These are phyloP conservation scores for Eristalis pertinax DNA, from an alignment of 2,888 invertebrate genomes.

Conservation along the genomic window DNA sequence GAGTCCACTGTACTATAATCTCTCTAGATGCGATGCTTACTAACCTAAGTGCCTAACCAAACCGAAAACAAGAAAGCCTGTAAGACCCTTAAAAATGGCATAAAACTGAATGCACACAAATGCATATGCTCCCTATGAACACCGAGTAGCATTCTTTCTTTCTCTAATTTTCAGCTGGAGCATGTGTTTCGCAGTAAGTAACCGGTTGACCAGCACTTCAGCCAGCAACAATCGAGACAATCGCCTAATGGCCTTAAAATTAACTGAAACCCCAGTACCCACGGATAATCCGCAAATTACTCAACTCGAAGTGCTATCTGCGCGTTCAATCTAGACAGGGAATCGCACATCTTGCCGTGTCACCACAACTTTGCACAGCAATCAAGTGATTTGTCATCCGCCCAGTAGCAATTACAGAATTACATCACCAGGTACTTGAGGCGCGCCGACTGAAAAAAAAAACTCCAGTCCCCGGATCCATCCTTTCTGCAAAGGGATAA, in stretches of 20 bases:
- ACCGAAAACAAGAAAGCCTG: no score
- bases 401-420: conserved; percentile 56
- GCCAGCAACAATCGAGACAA: conserved; percentile 30
- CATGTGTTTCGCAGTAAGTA: conserved; percentile 16
- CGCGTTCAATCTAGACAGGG: conserved; percentile 25
- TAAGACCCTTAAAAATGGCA: no score
- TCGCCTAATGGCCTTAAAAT: conserved; percentile 51
- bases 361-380: conserved; percentile 43
- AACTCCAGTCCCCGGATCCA: conserved; percentile 10
- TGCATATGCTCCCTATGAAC: no score
- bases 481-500: conserved; percentile 56
- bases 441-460: conserved; percentile 12
- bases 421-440: conserved; percentile 64
- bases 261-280: neutral
- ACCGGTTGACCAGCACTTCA: neutral
- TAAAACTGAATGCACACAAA: no score
- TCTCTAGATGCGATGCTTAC: no score
- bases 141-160: neutral
- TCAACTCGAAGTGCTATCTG: conserved; percentile 35
- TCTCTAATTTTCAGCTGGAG: conserved; percentile 1
- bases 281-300: conserved; percentile 48
- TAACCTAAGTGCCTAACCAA: no score
- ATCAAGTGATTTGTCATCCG: conserved; percentile 68
- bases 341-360: conserved; percentile 9
- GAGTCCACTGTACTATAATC: no score